These are phyloP conservation scores for Pasiphila rectangulata DNA, from an alignment of 2,888 invertebrate species.

Conservation along the genomic window DNA sequence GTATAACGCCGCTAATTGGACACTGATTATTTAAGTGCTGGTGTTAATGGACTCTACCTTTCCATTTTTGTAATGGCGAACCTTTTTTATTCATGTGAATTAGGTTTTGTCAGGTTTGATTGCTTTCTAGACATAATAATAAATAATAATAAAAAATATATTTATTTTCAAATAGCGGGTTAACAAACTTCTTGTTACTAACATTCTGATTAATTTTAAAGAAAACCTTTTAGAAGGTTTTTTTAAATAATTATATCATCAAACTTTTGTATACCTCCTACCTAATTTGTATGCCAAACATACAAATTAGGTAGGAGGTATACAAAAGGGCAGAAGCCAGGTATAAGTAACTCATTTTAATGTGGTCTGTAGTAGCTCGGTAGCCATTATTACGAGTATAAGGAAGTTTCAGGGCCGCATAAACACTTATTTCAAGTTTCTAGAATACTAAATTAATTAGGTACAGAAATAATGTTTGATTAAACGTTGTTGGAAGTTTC, in stretches of 20 bases:
- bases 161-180: no score
- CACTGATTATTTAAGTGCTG: constrained; percentile 23
- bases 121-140: constrained; percentile 5
- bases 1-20: constrained; percentile 19
- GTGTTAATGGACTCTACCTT: constrained; percentile 13
- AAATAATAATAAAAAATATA: background rate
- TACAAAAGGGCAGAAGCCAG: no score
- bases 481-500: constrained; percentile 4
- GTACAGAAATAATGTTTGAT: constrained; percentile 7
- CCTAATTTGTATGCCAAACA: no score
- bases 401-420: constrained; percentile 1
- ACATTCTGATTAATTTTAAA: constrained; percentile 4
- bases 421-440: constrained; percentile 7
- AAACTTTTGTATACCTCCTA: no score
- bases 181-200: no score
- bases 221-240: no score
- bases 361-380: background rate
- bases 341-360: background rate
- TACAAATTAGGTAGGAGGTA: no score
- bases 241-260: no score
- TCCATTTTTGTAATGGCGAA: constrained; percentile 16
- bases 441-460: constrained; percentile 6
- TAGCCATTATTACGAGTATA: background rate
- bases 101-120: constrained; percentile 16
- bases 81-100: constrained; percentile 14